These are phyloP conservation scores for Corydoras sp. DNA, from an alignment of 2,113 vertebrate species.

Conservation along the genomic window DNA sequence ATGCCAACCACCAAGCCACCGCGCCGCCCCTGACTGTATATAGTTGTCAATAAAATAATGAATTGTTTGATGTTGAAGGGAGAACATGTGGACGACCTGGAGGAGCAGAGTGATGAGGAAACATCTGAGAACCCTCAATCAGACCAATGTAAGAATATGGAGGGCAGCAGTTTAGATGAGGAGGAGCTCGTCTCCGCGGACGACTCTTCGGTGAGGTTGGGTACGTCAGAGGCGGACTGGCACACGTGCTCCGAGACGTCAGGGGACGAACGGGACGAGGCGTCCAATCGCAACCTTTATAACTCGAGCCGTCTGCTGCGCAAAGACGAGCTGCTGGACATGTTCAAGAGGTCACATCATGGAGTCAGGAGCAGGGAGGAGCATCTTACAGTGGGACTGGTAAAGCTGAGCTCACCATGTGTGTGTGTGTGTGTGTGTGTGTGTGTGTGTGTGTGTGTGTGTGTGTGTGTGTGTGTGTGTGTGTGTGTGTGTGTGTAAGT, in stretches of 20 bases:
- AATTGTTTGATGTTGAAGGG: slow-evolving; percentile 56
- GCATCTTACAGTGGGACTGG: slow-evolving; percentile 90
- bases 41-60: too few relatives aligned
- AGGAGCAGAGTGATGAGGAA: slow-evolving; percentile 52
- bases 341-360: slow-evolving; percentile 72
- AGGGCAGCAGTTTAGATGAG: slow-evolving; percentile 17
- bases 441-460: neutral
- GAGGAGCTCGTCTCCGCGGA: slow-evolving; percentile 30
- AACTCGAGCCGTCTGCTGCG: slow-evolving; percentile 81
- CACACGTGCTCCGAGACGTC: slow-evolving; percentile 81
- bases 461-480: neutral
- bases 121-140: neutral
- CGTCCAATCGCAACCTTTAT: slow-evolving; percentile 45
- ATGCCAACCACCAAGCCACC: too few relatives aligned
- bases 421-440: neutral
- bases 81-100: slow-evolving; percentile 44
- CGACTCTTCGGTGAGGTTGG: slow-evolving; percentile 46
- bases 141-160: slow-evolving; percentile 16
- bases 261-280: slow-evolving; percentile 35
- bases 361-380: slow-evolving; percentile 72
- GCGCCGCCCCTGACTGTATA: too few relatives aligned
- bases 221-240: slow-evolving; percentile 77
- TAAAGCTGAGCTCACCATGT: slow-evolving; percentile 62
- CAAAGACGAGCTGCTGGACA: slow-evolving; percentile 77
- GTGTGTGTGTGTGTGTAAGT: neutral